Conservation (phyloP, 1,140 invertebrate genomes). For the Drosophila neocordata region DNA sequence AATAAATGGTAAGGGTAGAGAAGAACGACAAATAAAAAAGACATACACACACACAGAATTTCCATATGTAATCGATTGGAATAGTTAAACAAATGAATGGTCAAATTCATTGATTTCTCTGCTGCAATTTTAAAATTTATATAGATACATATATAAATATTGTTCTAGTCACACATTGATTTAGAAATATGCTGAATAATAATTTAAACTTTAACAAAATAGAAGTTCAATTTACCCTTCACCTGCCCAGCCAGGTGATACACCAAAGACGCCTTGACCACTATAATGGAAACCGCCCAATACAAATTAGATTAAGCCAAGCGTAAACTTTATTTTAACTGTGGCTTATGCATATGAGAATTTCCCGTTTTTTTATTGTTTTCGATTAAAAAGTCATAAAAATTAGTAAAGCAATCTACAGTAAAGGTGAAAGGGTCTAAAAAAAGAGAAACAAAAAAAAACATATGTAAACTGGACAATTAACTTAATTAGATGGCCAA, state of each 20-base stretch:
- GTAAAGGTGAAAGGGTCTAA: not conserved
- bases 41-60: not conserved
- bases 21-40: not conserved
- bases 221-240: slow-evolving; percentile 14
- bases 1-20: not conserved
- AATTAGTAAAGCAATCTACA: slow-evolving; percentile 37
- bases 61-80: not conserved
- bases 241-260: slow-evolving; percentile 38
- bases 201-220: not conserved
- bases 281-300: not conserved
- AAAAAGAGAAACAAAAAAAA: slow-evolving; percentile 8
- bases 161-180: no score
- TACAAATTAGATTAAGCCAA: slow-evolving; percentile 60
- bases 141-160: no score
- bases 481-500: slow-evolving; percentile 76
- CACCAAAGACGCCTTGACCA: slow-evolving; percentile 14
- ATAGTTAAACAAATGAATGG: not conserved
- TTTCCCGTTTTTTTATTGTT: slow-evolving; percentile 58
- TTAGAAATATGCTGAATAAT: no score
- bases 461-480: slow-evolving; percentile 79
- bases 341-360: slow-evolving; percentile 57
- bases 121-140: no score
- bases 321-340: slow-evolving; percentile 64
- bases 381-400: slow-evolving; percentile 78
- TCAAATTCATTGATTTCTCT: not conserved